A percentile compares a stretch with the other conserved stretches of the same genome.
Conservation (phyloP, 37 sponge, comb jelly and placozoan genomes). For the Spongilla lacustris region DNA sequence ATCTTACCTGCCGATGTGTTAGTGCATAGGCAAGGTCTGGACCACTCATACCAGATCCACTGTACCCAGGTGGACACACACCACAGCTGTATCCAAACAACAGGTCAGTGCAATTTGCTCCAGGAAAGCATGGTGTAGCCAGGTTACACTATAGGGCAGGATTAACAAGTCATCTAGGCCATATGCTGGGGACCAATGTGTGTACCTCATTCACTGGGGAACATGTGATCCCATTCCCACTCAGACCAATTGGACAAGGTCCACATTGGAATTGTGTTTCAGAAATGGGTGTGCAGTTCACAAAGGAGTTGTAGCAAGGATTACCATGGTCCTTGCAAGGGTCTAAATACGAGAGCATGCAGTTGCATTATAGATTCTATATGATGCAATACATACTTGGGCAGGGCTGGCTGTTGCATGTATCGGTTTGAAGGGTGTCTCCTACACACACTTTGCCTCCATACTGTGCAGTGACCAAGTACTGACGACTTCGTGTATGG, state of each 20-base stretch:
- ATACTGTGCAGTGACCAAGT: constrained; percentile 27
- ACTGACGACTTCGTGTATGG: constrained; percentile 32
- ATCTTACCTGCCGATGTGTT: constrained; percentile 48
- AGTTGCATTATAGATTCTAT: too few relatives aligned
- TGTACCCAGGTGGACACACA: constrained; percentile 86
- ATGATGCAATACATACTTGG: constrained; percentile 42
- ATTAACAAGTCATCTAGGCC: background rate
- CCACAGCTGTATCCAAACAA: constrained; percentile 78
- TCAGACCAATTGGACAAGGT: constrained; percentile 78
- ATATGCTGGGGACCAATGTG: background rate
- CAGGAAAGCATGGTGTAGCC: constrained; percentile 70
- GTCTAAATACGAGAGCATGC: constrained; percentile 32
- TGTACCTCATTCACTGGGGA: constrained; percentile 72
- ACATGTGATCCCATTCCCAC: constrained; percentile 66
- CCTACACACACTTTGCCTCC: constrained; percentile 74
- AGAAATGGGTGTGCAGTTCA: constrained; percentile 37
- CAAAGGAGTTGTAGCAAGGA: constrained; percentile 57
- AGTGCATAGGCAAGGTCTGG: constrained; percentile 53
- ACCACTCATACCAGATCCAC: constrained; percentile 49
- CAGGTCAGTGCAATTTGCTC: constrained; percentile 53
- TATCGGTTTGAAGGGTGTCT: constrained; percentile 27
- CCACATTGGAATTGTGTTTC: constrained; percentile 81
- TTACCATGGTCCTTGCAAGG: constrained; percentile 65
- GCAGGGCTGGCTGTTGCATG: constrained; percentile 70
- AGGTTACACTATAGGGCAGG: constrained; percentile 41